Percentiles rank a stretch among this genome's conserved stretches.
Conservation (phyloP, 1,140 invertebrate species). For the Bombus superbus region DNA sequence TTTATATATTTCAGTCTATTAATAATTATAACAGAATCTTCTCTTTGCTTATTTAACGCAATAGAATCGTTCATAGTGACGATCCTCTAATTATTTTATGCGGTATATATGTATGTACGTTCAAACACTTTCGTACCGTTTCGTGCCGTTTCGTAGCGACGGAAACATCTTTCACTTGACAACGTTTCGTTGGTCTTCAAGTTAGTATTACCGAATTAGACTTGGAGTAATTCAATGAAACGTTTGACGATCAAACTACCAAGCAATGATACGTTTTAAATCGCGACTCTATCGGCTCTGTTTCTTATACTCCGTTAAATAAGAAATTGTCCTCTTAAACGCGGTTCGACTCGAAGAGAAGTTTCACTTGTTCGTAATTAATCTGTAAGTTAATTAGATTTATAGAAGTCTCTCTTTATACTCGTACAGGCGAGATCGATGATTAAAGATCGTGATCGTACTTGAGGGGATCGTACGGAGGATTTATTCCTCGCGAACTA, state of each 20-base stretch:
- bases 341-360: not conserved
- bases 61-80: not conserved
- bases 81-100: not conserved
- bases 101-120: not conserved
- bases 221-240: slow-evolving; percentile 67
- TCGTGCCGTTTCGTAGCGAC: not conserved
- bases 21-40: not conserved
- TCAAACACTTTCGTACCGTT: not conserved
- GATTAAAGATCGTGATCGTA: not conserved
- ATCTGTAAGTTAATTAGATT: not conserved
- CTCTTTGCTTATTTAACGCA: not conserved
- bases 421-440: not conserved
- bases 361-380: not conserved
- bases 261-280: not conserved
- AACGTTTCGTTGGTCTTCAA: not conserved
- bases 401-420: too few relatives aligned
- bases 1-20: too few relatives aligned
- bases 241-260: not conserved
- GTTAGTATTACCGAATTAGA: slow-evolving; percentile 59
- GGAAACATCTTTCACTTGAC: not conserved
- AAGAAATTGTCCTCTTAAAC: not conserved
- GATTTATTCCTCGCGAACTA: not conserved
- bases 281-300: not conserved
- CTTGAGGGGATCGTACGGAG: too few relatives aligned
- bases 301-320: too few relatives aligned